Base-by-base conservation (phyloP, 92 coral and sea anemone species). In the Zoanthus gigantus region DNA sequence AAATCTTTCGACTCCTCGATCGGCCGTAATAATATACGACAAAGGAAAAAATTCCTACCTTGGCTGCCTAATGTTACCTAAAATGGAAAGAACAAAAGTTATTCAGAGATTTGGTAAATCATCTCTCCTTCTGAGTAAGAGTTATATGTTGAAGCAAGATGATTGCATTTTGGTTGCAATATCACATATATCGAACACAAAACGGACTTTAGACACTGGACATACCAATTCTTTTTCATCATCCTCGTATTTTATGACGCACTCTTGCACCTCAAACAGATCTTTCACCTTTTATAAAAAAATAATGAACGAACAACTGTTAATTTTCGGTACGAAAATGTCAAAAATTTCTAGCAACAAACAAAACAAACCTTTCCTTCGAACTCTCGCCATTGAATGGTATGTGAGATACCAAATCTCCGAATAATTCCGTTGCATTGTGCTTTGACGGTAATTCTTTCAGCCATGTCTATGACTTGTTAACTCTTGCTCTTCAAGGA, bases 151-250 rank as follows among this genome's bases (percentile, higher is more conserved):
- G 30, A 1, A 7, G 11, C 9, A 69, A 2, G 5, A 30, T 9
- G 13, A 2, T 6, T 11, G 72, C 10, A n/a, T 7, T 9, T 10
- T 7, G 7, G 8, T 6, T 1, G 45, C 42, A 30, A 9, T 15
- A 67, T 23, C 1, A 32, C 2, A 28, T 9, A 23, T 18, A 14
- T 4, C 13, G 28, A 10, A 28, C 23, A 0, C 42, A 67, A 29
- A 29, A 23, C 14, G 9, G 29, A 8, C 11, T 28, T 0, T 5
- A 13, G 3, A 7, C 46, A 9, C 31, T 69, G 44, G 2, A 69
- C 74, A 30, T 15, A 69, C 74, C 74, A 13, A 30, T 69, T 69
- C 74, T n/a, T 69, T 34, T 31, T 69, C 74, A 34, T 69, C 74
- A 44, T 69, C 74, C 17, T 69, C 74, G n/a, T 69, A 69, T 32